These are phyloP conservation scores for Eulemur rubriventer DNA, from an alignment of 2,797 vertebrate species.

Conservation along the genomic window DNA sequence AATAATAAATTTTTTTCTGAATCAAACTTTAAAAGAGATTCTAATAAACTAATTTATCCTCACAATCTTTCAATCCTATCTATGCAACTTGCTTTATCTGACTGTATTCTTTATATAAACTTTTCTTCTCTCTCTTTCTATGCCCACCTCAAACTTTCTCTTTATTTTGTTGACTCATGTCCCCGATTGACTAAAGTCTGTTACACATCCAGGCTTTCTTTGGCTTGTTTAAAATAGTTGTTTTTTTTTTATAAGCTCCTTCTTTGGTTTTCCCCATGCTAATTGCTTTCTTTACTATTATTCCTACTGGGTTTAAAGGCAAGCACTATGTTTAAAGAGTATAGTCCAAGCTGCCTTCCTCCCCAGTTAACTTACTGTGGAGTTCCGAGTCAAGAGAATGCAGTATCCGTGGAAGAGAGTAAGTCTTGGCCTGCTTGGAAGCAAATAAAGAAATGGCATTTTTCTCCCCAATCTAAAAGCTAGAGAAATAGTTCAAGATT, in stretches of 20 bases:
- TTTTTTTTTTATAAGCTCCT: not conserved
- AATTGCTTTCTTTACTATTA: not conserved
- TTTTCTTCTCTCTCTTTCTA: not conserved
- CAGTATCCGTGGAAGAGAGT: not conserved
- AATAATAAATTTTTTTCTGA: slow-evolving; percentile 11
- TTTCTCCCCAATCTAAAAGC: slow-evolving; percentile 43
- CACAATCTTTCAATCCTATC: too few species aligned
- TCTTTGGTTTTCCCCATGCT: not conserved
- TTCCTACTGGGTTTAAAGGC: not conserved
- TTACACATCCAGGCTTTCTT: not conserved
- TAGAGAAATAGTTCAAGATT: slow-evolving; percentile 58
- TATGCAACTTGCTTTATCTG: not conserved
- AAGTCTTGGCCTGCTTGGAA: not conserved
- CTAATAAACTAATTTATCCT: not conserved
- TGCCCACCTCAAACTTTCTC: not conserved
- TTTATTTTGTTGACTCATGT: not conserved
- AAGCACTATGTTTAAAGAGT: not conserved
- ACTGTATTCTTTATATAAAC: not conserved
- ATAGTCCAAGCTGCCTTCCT: not conserved
- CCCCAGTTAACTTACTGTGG: not conserved
- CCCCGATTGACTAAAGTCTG: not conserved
- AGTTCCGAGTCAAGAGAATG: not conserved
- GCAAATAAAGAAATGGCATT: not conserved
- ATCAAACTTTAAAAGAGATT: not conserved
- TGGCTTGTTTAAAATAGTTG: not conserved